Percentiles rank a stretch among this genome's conserved stretches.
phyloP scores from a whole-genome alignment of 2,113 vertebrate species.

The Mungos mungo region DNA sequence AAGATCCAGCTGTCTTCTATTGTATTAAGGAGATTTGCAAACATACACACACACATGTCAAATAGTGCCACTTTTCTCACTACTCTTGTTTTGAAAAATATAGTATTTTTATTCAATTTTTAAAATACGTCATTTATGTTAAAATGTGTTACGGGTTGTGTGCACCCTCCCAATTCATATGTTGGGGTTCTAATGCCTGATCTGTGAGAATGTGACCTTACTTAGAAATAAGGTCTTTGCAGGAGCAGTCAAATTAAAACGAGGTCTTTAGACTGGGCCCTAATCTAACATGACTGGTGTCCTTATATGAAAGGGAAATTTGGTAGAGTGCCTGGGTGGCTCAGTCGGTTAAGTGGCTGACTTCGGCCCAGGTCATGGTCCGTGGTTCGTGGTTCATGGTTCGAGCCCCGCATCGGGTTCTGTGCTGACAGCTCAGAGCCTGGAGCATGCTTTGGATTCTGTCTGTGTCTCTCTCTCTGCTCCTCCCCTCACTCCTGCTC shows the following conservation, averaged over 20 bases:
- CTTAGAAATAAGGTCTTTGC: not conserved
- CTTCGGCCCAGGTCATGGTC: too few species aligned
- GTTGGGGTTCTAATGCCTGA: not conserved
- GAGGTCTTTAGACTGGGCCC: not conserved
- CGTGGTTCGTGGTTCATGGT: too few species aligned
- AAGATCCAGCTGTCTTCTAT: not conserved
- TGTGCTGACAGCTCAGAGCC: too few species aligned
- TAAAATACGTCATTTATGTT: not conserved
- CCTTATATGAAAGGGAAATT: not conserved
- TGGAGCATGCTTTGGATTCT: too few species aligned
- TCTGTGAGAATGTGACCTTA: not conserved
- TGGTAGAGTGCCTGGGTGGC: not conserved
- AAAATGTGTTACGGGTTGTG: not conserved
- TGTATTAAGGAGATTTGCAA: not conserved
- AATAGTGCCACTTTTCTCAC: not conserved
- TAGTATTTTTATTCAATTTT: not conserved
- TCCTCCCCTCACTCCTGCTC: too few species aligned
- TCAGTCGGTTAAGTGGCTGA: too few species aligned
- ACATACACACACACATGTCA: not conserved
- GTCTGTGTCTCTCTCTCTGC: too few species aligned
- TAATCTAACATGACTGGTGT: not conserved
- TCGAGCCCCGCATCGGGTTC: too few species aligned
- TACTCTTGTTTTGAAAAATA: not conserved
- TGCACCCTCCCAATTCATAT: not conserved
- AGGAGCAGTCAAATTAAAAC: not conserved